These are phyloP conservation scores for Odocoileus hemionus DNA, from an alignment of 2,113 vertebrate genomes.

Conservation along the genomic window DNA sequence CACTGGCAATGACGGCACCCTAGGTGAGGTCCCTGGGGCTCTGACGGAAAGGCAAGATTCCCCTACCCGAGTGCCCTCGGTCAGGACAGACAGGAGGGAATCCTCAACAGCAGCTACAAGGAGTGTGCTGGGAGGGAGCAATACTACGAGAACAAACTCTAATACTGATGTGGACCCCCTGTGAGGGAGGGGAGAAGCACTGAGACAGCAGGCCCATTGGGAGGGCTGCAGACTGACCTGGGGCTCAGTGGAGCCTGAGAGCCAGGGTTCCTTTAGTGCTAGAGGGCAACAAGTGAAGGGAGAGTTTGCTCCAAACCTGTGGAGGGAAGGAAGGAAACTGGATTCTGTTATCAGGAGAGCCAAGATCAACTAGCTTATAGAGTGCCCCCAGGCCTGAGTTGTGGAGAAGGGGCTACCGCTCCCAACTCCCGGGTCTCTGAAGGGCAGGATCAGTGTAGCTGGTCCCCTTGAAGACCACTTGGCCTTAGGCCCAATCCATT, in stretches of 20 bases:
- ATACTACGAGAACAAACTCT: conserved; percentile 50
- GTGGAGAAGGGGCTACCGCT: not conserved
- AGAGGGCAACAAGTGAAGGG: conserved; percentile 40
- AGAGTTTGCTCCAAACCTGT: conserved; percentile 42
- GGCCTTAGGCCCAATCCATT: conserved; percentile 50
- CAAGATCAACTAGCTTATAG: conserved; percentile 63
- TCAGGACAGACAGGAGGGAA: conserved; percentile 45
- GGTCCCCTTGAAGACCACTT: conserved; percentile 59
- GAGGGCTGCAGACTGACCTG: conserved; percentile 24
- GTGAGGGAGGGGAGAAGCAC: conserved; percentile 28
- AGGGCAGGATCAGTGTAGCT: conserved; percentile 56
- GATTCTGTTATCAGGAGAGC: conserved; percentile 33
- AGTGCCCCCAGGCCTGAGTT: conserved; percentile 56
- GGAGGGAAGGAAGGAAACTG: conserved; percentile 54
- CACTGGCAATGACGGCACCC: conserved; percentile 2
- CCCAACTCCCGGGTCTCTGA: conserved; percentile 59
- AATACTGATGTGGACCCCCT: conserved; percentile 65
- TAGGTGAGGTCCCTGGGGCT: not conserved
- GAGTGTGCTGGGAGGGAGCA: conserved; percentile 32
- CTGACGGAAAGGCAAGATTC: conserved; percentile 66
- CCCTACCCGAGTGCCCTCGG: conserved; percentile 45
- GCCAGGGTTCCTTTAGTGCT: conserved; percentile 51
- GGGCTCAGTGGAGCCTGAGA: conserved; percentile 30
- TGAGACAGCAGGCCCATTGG: conserved; percentile 29
- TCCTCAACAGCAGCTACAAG: conserved; percentile 41